phyloP scores from a whole-genome alignment of 2,888 invertebrate genomes.

The Sesia apiformis region DNA sequence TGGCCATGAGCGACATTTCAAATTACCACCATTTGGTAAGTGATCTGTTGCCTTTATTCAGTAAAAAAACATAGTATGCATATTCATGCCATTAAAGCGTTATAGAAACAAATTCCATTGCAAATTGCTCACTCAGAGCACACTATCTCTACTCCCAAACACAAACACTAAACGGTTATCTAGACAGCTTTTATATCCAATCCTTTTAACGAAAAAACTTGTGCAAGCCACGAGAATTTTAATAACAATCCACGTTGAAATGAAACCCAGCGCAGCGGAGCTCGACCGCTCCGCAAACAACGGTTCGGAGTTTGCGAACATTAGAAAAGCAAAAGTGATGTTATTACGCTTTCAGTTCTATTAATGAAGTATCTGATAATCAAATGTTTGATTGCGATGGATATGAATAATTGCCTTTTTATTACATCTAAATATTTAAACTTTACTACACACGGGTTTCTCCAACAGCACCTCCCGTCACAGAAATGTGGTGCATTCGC shows the following conservation, averaged over 20 bases:
- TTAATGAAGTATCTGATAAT: too few relatives aligned
- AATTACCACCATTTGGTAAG: too few relatives aligned
- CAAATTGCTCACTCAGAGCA: background rate
- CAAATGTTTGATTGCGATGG: too few relatives aligned
- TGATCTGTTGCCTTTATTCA: too few relatives aligned
- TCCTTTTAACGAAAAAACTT: constrained; percentile 45
- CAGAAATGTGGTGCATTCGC: too few relatives aligned
- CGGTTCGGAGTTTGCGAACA: constrained; percentile 36
- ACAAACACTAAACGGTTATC: background rate
- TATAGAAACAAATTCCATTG: background rate
- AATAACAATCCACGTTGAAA: constrained; percentile 42
- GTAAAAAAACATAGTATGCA: too few relatives aligned
- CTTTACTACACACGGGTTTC: too few relatives aligned
- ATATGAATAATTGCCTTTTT: too few relatives aligned
- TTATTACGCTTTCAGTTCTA: constrained; percentile 19
- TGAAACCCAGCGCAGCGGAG: constrained; percentile 17
- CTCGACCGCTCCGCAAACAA: constrained; percentile 27
- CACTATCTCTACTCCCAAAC: background rate
- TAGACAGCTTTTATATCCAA: constrained; percentile 19
- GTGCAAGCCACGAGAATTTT: constrained; percentile 43
- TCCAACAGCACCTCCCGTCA: too few relatives aligned
- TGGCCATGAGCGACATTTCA: too few relatives aligned
- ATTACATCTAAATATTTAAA: too few relatives aligned
- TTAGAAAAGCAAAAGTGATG: constrained; percentile 45
- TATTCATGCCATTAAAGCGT: too few relatives aligned